These are phyloP conservation scores for Leptinotarsa lineolata DNA, from an alignment of 1,140 invertebrate genomes.

Conservation along the genomic window DNA sequence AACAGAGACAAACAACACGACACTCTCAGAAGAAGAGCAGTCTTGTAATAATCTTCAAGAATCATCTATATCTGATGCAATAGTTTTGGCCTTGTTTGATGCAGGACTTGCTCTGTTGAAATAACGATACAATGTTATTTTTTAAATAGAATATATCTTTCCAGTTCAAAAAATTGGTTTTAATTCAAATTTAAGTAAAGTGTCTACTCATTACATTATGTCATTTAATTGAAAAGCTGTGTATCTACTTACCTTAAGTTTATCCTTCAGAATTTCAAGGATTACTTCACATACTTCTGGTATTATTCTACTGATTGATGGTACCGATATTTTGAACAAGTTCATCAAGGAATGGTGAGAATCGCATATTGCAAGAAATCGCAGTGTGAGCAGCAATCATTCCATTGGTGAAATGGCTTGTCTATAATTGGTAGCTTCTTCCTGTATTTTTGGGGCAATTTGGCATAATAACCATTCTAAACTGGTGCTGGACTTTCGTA, in stretches of 20 bases:
- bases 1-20: too few relatives aligned
- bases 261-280: background rate
- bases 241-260: background rate
- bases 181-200: too few relatives aligned
- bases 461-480: background rate
- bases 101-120: too few relatives aligned
- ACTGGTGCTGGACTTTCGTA: background rate
- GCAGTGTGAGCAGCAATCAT: background rate
- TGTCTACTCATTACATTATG: too few relatives aligned
- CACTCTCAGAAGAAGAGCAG: too few relatives aligned
- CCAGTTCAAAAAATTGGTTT: too few relatives aligned
- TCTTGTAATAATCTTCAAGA: too few relatives aligned
- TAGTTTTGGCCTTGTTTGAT: too few relatives aligned
- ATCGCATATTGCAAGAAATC: background rate
- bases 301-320: constrained; percentile 12
- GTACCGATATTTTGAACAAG: constrained; percentile 10
- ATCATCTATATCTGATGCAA: too few relatives aligned
- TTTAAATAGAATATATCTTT: too few relatives aligned
- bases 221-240: background rate
- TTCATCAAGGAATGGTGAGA: background rate
- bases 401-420: background rate
- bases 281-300: constrained; percentile 1
- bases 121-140: too few relatives aligned
- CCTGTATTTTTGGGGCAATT: constrained; percentile 7
- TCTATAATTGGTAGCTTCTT: background rate